A percentile compares a stretch with the other conserved stretches of the same genome.
These are phyloP conservation scores for Bostrychus sinensis DNA, from an alignment of 2,113 vertebrate genomes.

Conservation along the genomic window DNA sequence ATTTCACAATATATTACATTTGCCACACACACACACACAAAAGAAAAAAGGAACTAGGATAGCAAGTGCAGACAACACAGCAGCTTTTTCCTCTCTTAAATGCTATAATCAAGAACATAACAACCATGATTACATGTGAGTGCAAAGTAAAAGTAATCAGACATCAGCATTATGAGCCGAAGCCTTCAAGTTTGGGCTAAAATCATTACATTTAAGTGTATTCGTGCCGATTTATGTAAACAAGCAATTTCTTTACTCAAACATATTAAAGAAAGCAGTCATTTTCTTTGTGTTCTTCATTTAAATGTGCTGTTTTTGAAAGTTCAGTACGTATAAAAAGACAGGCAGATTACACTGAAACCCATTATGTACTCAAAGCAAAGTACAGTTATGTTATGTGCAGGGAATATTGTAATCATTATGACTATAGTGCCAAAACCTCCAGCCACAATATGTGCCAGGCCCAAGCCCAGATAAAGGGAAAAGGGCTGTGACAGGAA, in stretches of 20 bases:
- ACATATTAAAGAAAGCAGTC: not conserved
- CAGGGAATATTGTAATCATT: not conserved
- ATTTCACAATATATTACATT: not conserved
- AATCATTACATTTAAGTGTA: not conserved
- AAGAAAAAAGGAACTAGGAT: not conserved
- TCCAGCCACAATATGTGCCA: not conserved
- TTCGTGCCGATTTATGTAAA: not conserved
- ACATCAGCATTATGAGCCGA: not conserved
- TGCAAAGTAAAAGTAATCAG: constrained; percentile 6
- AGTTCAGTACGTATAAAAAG: too few relatives aligned
- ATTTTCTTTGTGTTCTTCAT: not conserved
- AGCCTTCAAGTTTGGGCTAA: not conserved
- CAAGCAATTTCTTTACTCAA: not conserved
- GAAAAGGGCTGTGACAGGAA: not conserved
- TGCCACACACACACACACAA: too few relatives aligned
- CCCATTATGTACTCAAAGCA: too few relatives aligned
- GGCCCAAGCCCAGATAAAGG: too few relatives aligned
- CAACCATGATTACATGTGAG: constrained; percentile 2
- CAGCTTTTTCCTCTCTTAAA: not conserved
- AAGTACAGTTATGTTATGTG: too few relatives aligned
- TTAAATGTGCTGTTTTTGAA: not conserved
- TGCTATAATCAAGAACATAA: not conserved
- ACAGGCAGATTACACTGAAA: too few relatives aligned
- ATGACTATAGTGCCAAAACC: not conserved
- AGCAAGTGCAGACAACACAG: constrained; percentile 1